Evolutionary conservation across 2,797 vertebrate genomes (phyloP).

Genomic region (Pempheris klunzingeri): DNA sequence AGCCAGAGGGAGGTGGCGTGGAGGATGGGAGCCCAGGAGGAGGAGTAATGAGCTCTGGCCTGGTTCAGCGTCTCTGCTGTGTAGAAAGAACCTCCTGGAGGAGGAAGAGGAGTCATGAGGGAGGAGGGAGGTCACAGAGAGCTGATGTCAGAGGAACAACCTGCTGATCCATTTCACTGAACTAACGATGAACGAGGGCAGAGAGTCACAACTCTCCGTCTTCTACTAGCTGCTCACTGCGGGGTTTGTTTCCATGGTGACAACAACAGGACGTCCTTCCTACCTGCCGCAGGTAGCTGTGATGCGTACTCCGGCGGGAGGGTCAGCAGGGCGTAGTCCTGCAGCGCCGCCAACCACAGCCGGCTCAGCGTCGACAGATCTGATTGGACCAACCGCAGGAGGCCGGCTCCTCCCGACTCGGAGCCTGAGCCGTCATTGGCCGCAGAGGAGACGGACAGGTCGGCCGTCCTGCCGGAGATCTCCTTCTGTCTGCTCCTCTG

Average conservation of each 20-base stretch:
- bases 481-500: constrained; percentile 83
- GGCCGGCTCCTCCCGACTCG: constrained; percentile 69
- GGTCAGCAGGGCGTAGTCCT: constrained; percentile 91
- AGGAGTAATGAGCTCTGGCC: constrained; percentile 89
- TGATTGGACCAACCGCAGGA: constrained; percentile 89
- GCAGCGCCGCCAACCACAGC: constrained; percentile 93
- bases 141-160: too few relatives aligned
- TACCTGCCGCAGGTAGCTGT: constrained; percentile 90
- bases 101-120: constrained; percentile 17
- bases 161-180: too few relatives aligned
- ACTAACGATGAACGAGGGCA: too few relatives aligned
- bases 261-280: too few relatives aligned
- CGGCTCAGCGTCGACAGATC: constrained; percentile 90
- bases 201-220: too few relatives aligned
- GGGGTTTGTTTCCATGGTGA: too few relatives aligned
- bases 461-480: constrained; percentile 42
- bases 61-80: constrained; percentile 90
- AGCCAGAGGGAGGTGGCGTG: constrained; percentile 94
- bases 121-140: too few relatives aligned
- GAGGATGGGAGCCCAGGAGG: constrained; percentile 92
- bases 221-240: constrained; percentile 88
- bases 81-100: constrained; percentile 92
- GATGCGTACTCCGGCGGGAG: constrained; percentile 87
- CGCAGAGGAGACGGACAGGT: constrained; percentile 60
- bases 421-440: constrained; percentile 37